phyloP scores from a whole-genome alignment of 2,888 invertebrate genomes.

The Xestobium rufovillosum region DNA sequence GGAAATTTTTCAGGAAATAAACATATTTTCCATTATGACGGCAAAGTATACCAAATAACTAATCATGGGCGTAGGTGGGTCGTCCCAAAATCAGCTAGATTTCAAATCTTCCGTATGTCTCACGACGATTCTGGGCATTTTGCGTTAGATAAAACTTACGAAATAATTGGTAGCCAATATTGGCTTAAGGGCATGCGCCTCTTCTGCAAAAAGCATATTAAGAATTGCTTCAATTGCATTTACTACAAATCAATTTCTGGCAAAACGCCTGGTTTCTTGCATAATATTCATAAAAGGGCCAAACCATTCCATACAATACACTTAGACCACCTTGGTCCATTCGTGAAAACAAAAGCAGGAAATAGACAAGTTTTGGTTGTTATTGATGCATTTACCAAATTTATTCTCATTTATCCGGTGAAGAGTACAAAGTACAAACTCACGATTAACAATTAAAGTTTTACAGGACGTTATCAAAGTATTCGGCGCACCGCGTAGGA shows the following conservation, averaged over 20 bases:
- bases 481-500: not conserved
- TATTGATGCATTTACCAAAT: constrained; percentile 1
- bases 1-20: no score
- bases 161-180: not conserved
- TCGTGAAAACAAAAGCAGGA: not conserved
- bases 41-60: not conserved
- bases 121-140: constrained; percentile 2
- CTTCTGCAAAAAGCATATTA: not conserved
- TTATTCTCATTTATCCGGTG: not conserved
- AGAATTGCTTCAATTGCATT: constrained; percentile 1
- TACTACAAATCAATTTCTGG: no score
- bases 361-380: not conserved
- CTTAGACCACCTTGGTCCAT: not conserved
- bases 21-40: no score
- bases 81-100: not conserved
- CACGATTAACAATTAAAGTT: not conserved
- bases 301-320: not conserved
- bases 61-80: not conserved
- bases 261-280: no score
- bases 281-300: no score
- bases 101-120: constrained; percentile 1
- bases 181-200: not conserved
- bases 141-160: not conserved
- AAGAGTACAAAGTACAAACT: not conserved
- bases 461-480: not conserved